Percentiles rank a stretch among this genome's conserved stretches.
Evolutionary conservation across 2,113 vertebrate species (phyloP).

Genomic region (Lepisosteus osseus): DNA sequence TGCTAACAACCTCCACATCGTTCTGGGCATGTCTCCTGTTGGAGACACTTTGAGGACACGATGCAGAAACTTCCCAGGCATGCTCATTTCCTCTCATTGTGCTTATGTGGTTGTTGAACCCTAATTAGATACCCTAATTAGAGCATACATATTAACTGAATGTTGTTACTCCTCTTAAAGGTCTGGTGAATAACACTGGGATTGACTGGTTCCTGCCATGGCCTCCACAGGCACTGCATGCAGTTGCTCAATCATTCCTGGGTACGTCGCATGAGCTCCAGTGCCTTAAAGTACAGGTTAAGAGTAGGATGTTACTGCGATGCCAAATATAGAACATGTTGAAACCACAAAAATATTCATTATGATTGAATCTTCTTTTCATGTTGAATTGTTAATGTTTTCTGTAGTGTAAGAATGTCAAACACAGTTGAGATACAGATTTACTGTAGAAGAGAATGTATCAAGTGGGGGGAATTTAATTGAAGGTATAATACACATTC

Average conservation of each 20-base stretch:
- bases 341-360: no score
- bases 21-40: slow-evolving; percentile 90
- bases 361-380: not conserved
- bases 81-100: not conserved
- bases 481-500: not conserved
- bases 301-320: no score
- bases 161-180: slow-evolving; percentile 43
- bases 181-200: slow-evolving; percentile 92
- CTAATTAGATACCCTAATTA: not conserved
- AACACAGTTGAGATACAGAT: no score
- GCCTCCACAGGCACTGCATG: slow-evolving; percentile 84
- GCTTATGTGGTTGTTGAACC: not conserved
- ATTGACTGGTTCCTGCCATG: slow-evolving; percentile 97
- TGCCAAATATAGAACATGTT: no score
- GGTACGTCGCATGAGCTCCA: slow-evolving; percentile 59
- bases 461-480: not conserved
- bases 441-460: no score
- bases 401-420: no score
- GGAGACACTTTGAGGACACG: slow-evolving; percentile 83
- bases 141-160: not conserved
- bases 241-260: slow-evolving; percentile 84
- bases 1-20: slow-evolving; percentile 85
- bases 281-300: no score
- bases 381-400: not conserved
- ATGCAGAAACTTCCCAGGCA: slow-evolving; percentile 96